A percentile compares a stretch with the other conserved stretches of the same genome.
phyloP scores from a whole-genome alignment of 2,888 invertebrate species.

The Dryomyza anilis region DNA sequence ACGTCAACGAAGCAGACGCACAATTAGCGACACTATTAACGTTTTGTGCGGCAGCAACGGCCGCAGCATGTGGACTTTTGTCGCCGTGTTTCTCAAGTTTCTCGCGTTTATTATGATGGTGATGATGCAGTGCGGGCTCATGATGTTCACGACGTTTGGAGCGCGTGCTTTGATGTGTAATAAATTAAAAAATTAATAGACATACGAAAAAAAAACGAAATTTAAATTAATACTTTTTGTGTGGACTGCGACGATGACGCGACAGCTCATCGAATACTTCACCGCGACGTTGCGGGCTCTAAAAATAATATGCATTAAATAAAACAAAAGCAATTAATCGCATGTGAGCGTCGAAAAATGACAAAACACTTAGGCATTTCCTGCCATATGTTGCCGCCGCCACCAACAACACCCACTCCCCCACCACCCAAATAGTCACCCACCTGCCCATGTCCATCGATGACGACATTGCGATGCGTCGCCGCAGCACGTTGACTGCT shows the following conservation, averaged over 20 bases:
- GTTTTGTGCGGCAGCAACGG: slow-evolving; percentile 22
- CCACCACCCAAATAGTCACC: no score
- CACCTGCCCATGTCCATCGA: slow-evolving; percentile 56
- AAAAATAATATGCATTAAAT: background rate
- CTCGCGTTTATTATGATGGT: slow-evolving; percentile 55
- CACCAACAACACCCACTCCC: no score
- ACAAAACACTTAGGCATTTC: no score
- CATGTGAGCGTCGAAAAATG: background rate
- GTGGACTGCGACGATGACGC: slow-evolving; percentile 59
- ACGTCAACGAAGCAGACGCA: slow-evolving; percentile 26
- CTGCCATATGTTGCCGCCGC: no score
- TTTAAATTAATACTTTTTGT: slow-evolving; percentile 50
- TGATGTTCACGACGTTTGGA: slow-evolving; percentile 57
- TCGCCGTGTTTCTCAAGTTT: slow-evolving; percentile 45
- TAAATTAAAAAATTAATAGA: background rate
- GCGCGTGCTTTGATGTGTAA: slow-evolving; percentile 45
- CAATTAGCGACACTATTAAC: background rate
- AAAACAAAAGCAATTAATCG: background rate
- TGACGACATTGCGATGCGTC: slow-evolving; percentile 54
- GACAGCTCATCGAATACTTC: slow-evolving; percentile 57
- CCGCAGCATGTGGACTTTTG: slow-evolving; percentile 47
- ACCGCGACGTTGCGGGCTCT: slow-evolving; percentile 58
- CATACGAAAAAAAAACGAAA: background rate
- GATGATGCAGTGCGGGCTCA: slow-evolving; percentile 38
- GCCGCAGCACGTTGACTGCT: slow-evolving; percentile 33